phyloP scores from a whole-genome alignment of 2,113 vertebrate genomes.

The Myotis brandtii region DNA sequence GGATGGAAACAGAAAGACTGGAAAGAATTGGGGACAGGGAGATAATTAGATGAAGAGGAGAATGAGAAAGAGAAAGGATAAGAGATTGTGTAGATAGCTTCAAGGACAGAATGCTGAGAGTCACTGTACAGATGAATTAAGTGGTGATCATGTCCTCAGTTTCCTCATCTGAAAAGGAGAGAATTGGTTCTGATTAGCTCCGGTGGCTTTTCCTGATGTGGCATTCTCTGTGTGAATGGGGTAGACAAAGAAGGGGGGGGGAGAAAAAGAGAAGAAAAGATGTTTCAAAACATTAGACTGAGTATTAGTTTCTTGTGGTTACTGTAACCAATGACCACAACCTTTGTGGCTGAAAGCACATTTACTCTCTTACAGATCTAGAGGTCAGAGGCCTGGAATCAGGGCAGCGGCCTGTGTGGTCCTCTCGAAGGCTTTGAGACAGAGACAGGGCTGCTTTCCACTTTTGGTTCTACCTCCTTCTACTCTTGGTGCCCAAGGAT shows the following conservation, averaged over 20 bases:
- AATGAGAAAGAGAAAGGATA: neutral
- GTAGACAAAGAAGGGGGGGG: neutral
- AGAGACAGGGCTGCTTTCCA: neutral
- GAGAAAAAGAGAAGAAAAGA: neutral
- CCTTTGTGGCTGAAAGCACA: neutral
- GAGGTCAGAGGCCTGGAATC: neutral
- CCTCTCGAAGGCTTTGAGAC: neutral
- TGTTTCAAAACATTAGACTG: neutral
- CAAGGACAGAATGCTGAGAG: neutral
- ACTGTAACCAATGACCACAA: neutral
- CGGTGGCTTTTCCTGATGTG: neutral
- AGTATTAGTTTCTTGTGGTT: neutral
- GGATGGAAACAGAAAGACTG: neutral
- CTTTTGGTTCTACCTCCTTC: neutral
- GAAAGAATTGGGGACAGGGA: neutral
- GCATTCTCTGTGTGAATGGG: neutral
- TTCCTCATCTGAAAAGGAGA: neutral
- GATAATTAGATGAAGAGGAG: neutral
- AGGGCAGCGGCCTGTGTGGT: neutral
- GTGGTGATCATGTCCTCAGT: too few species aligned
- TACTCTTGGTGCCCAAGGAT: too few species aligned
- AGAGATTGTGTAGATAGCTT: accelerated
- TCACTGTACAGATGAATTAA: neutral
- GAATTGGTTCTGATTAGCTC: neutral
- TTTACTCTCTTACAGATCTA: neutral